phyloP scores from a whole-genome alignment of 2,888 invertebrate genomes.

The Spilarctia lutea region DNA sequence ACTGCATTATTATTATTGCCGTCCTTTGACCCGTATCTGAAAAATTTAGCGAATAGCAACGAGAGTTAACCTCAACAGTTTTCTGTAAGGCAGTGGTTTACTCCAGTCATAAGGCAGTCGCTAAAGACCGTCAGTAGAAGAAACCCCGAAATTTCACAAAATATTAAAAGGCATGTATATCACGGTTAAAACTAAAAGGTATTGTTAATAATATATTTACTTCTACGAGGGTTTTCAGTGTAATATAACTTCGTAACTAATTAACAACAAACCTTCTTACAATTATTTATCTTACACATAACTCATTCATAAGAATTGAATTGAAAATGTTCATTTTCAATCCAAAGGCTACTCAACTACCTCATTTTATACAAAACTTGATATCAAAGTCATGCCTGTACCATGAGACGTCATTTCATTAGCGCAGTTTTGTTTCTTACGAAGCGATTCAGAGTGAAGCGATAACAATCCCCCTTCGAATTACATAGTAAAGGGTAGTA shows the following conservation, averaged over 20 bases:
- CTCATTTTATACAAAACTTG: constrained; percentile 75
- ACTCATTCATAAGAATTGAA: constrained; percentile 11
- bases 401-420: constrained; percentile 57
- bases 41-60: no score
- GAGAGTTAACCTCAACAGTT: background rate
- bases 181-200: constrained; percentile 22
- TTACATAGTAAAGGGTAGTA: constrained; percentile 47
- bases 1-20: background rate
- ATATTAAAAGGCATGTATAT: no score
- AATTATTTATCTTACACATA: constrained; percentile 46
- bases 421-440: constrained; percentile 61
- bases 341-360: constrained; percentile 55
- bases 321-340: constrained; percentile 35
- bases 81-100: background rate
- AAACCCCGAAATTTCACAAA: no score
- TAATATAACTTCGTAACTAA: constrained; percentile 26
- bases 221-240: constrained; percentile 25
- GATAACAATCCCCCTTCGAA: constrained; percentile 59
- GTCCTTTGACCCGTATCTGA: no score
- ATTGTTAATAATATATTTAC: constrained; percentile 28
- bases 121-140: no score
- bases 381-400: constrained; percentile 53
- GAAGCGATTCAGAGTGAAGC: constrained; percentile 63
- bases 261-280: constrained; percentile 22
- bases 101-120: no score